Conservation (phyloP, 2,797 vertebrate species). For the Botia kubotai region DNA sequence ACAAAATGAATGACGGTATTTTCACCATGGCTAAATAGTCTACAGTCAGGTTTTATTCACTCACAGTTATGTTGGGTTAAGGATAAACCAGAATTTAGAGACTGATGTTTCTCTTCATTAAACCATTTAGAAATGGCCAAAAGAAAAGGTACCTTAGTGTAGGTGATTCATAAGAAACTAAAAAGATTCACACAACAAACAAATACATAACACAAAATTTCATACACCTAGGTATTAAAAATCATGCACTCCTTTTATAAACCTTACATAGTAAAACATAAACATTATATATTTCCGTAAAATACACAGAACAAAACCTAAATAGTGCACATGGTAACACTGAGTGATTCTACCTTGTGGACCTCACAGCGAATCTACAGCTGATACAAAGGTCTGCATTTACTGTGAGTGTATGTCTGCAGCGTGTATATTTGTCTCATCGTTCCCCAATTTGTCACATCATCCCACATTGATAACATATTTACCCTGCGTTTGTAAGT, state of each 20-base stretch:
- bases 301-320: neutral
- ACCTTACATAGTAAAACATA: neutral
- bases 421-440: constrained; percentile 32
- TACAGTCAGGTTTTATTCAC: neutral
- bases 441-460: neutral
- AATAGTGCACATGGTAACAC: neutral
- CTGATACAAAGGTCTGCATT: neutral
- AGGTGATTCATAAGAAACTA: neutral
- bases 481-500: constrained; percentile 43
- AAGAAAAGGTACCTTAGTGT: neutral
- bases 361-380: constrained; percentile 4
- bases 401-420: neutral
- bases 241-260: neutral
- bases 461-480: constrained; percentile 2
- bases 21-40: neutral
- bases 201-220: neutral
- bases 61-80: neutral
- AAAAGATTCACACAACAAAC: neutral
- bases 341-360: constrained; percentile 15
- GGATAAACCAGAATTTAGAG: neutral
- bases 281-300: neutral
- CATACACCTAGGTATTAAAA: neutral
- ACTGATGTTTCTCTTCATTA: neutral
- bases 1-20: neutral
- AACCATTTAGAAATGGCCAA: neutral